Evolutionary conservation across 2,113 vertebrate species (phyloP), one percentile per base, ranked within the genome.

Genomic region (Gobio gobio): DNA sequence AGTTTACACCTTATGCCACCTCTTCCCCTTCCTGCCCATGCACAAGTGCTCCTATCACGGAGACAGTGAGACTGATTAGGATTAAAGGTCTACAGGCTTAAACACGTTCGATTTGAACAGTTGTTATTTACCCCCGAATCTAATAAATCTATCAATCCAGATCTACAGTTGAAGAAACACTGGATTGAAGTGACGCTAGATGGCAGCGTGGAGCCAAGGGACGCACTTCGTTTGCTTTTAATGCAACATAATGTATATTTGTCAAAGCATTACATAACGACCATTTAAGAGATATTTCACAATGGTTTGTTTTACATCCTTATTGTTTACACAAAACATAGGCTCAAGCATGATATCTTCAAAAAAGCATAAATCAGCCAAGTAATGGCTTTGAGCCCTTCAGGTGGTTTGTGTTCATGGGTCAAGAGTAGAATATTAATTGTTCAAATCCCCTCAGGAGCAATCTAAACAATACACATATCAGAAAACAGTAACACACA

Each of bases 131-230:
- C 36, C 26, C 26, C 26, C 40, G 10, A 58, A 51, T 51, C 49
- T 51, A 51, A 13, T 3, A 16, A 51, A 51, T 51, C 13, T 51
- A 51, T 51, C 56, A 45, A 16, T 77, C 36, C 72, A 45, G 5
- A 54, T n/a, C 36, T 20, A 58, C 51, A 26, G 80, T 29, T 43
- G 64, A 63, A 16, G 26, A 84, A 78, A 83, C 20, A 16, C 40
- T 45, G 36, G 43, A 26, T 18, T 6, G 70, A 64, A 18, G 36
- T 18, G 89, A 92, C 98, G 91, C 97, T 96, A 98, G 98, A 96
- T 98, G 98, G 97, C 97, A 95, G 95, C 92, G 94, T 94, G 92
- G 96, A 96, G 96, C 95, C 96, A 91, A 61, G 93, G 92, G 87
- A 87, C 72, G 80, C 82, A 24, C 81, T 83, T 73, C 89, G 83